These are phyloP conservation scores for Nymphalis urticae DNA, from an alignment of 2,888 invertebrate species.

Conservation along the genomic window DNA sequence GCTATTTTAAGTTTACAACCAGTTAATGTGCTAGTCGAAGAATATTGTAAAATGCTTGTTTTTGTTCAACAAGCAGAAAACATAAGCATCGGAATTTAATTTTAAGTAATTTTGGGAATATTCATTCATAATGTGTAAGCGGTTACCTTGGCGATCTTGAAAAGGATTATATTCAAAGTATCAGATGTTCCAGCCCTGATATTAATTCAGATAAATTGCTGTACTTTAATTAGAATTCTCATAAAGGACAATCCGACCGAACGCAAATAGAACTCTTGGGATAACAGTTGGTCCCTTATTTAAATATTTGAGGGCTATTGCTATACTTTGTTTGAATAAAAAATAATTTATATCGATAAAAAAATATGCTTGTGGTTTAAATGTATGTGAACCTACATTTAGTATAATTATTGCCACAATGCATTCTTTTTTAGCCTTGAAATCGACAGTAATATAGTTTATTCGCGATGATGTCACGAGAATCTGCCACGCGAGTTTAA, in stretches of 20 bases:
- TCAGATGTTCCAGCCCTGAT: constrained; percentile 46
- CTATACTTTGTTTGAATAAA: neutral
- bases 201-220: constrained; percentile 45
- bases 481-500: constrained; percentile 49
- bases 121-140: neutral
- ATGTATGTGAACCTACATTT: constrained; percentile 7
- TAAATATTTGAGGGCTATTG: neutral
- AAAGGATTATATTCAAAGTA: constrained; percentile 38
- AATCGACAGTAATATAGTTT: constrained; percentile 42
- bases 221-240: constrained; percentile 50
- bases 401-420: constrained; percentile 12
- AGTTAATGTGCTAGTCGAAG: neutral
- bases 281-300: neutral
- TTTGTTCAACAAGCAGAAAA: neutral
- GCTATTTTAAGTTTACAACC: constrained; percentile 12
- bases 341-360: neutral
- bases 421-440: constrained; percentile 46
- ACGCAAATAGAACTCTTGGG: constrained; percentile 17
- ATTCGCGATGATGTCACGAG: constrained; percentile 51
- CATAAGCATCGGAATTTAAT: no score
- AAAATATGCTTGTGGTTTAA: neutral
- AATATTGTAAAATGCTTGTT: neutral
- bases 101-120: constrained; percentile 1
- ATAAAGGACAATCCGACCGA: constrained; percentile 9
- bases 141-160: constrained; percentile 9